A percentile compares a stretch with the other conserved stretches of the same genome.
These are phyloP conservation scores for Cheilosia impressa DNA, from an alignment of 2,888 invertebrate species.

Conservation along the genomic window DNA sequence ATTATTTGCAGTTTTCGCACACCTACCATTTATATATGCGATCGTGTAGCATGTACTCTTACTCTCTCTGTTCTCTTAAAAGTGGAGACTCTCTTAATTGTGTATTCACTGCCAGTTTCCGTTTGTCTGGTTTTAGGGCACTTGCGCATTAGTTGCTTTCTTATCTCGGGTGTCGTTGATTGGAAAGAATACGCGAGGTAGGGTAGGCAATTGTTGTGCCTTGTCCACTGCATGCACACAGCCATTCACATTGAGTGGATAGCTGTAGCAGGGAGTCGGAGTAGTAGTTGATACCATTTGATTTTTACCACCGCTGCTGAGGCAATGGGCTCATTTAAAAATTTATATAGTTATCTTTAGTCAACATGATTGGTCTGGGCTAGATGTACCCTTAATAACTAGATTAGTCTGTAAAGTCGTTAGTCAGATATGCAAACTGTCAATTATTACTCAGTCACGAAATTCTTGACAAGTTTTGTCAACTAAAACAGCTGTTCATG, in stretches of 20 bases:
- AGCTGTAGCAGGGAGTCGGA: neutral
- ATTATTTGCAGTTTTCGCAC: neutral
- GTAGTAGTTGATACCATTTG: neutral
- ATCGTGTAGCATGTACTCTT: too few species aligned
- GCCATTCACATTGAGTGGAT: neutral
- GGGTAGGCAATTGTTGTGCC: neutral
- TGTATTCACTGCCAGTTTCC: neutral
- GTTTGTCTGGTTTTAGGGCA: neutral
- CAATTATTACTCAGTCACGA: too few species aligned
- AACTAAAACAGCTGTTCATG: too few species aligned
- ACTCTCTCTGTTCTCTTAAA: neutral
- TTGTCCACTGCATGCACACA: neutral
- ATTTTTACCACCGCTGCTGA: neutral
- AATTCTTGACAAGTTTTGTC: too few species aligned
- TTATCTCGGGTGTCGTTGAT: conserved; percentile 35
- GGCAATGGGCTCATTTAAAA: too few species aligned
- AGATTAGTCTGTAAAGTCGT: too few species aligned
- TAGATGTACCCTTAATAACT: too few species aligned
- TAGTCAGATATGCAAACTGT: too few species aligned
- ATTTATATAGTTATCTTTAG: too few species aligned
- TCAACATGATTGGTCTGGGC: too few species aligned
- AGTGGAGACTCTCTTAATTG: conserved; percentile 19
- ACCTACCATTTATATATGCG: neutral
- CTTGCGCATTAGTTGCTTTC: conserved; percentile 43
- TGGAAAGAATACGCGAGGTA: neutral